phyloP scores from a whole-genome alignment of 2,888 invertebrate species.

The Odontocerum albicorne region DNA sequence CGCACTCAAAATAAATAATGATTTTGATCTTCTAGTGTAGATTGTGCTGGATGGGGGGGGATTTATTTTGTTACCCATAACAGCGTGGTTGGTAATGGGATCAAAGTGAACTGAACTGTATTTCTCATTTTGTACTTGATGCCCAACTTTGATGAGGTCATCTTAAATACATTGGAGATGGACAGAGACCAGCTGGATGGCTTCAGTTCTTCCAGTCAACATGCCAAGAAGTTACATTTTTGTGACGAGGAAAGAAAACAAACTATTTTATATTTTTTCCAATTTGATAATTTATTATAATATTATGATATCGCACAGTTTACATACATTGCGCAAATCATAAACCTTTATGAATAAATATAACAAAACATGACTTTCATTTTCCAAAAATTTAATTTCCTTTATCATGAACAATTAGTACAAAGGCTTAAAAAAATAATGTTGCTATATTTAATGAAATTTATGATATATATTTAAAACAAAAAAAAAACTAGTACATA shows the following conservation, averaged over 20 bases:
- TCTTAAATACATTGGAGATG: no score
- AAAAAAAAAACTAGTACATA: slow-evolving; percentile 2
- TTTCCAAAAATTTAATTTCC: slow-evolving; percentile 12
- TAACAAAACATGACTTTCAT: slow-evolving; percentile 12
- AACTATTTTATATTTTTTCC: not conserved
- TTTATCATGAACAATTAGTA: slow-evolving; percentile 20
- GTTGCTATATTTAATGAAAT: slow-evolving; percentile 10
- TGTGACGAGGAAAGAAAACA: not conserved
- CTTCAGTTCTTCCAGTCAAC: no score
- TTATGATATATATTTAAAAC: slow-evolving; percentile 13
- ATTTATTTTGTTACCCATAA: no score
- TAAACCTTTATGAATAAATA: slow-evolving; percentile 15
- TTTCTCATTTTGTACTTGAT: no score
- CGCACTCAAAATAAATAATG: no score
- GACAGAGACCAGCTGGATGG: no score
- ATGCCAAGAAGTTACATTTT: not conserved
- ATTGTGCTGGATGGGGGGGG: no score
- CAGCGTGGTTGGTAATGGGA: no score
- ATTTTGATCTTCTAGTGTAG: no score
- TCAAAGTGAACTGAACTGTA: no score
- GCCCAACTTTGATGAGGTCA: no score
- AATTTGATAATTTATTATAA: slow-evolving; percentile 23
- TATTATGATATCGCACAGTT: slow-evolving; percentile 18
- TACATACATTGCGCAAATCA: slow-evolving; percentile 27
- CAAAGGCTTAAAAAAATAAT: slow-evolving; percentile 29